Conservation (phyloP, 2,888 invertebrate genomes). For the Teleiodes luculella region DNA sequence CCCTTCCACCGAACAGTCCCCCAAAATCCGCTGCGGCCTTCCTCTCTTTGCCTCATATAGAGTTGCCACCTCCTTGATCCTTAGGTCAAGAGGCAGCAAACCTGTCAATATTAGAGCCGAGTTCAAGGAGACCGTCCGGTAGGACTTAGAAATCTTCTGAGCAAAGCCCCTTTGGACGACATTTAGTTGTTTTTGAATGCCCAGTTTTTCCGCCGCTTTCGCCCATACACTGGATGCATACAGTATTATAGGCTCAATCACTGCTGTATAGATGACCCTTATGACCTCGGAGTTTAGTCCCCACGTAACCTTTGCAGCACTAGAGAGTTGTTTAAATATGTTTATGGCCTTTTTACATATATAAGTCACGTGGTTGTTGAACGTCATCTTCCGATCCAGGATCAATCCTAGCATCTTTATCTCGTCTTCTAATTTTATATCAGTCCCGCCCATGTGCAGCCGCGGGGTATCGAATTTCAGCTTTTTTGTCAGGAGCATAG, state of each 20-base stretch:
- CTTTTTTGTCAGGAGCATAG: background rate
- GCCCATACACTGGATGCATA: background rate
- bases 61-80: background rate
- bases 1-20: background rate
- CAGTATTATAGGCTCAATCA: background rate
- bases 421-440: too few relatives aligned
- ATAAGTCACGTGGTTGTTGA: background rate
- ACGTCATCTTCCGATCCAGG: background rate
- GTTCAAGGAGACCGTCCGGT: constrained; percentile 5
- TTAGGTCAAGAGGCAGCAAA: constrained; percentile 9
- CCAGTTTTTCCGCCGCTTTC: background rate
- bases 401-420: background rate
- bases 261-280: background rate
- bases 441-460: background rate
- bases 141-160: background rate
- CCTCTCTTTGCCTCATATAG: background rate
- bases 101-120: constrained; percentile 10
- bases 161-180: background rate
- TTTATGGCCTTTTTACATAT: background rate
- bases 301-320: background rate
- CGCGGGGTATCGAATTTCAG: background rate
- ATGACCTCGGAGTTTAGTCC: background rate
- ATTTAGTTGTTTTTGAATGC: background rate
- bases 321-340: background rate
- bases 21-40: background rate